Conservation (phyloP, 2,888 invertebrate species). For the Alviniconcha strummeri region DNA sequence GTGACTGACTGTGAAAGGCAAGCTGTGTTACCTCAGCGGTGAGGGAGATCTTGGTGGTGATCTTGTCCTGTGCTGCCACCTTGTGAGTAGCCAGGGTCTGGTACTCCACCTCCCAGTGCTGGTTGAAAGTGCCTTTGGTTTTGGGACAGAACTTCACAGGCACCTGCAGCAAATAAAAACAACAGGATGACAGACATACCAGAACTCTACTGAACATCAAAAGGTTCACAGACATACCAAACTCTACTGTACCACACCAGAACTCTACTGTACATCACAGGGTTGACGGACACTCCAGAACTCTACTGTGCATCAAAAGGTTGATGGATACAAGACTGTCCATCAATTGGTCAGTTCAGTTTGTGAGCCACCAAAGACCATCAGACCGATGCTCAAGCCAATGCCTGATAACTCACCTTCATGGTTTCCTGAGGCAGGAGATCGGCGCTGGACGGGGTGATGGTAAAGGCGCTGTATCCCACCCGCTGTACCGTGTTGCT, state of each 20-base stretch:
- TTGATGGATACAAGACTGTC: too few relatives aligned
- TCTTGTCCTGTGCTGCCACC: not conserved
- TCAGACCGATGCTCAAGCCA: too few relatives aligned
- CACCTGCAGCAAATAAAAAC: constrained; percentile 46
- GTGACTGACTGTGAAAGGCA: too few relatives aligned
- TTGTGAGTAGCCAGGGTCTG: constrained; percentile 21
- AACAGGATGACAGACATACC: not conserved
- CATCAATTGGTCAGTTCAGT: too few relatives aligned
- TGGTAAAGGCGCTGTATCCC: constrained; percentile 58
- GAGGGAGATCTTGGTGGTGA: constrained; percentile 16
- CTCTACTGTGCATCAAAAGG: too few relatives aligned
- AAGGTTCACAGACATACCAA: not conserved
- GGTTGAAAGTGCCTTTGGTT: constrained; percentile 57
- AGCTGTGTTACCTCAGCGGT: constrained; percentile 24
- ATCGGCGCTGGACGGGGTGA: constrained; percentile 46
- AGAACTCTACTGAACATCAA: not conserved
- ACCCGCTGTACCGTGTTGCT: constrained; percentile 54
- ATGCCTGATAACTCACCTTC: constrained; percentile 44
- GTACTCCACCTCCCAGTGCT: constrained; percentile 61
- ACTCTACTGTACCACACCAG: too few relatives aligned
- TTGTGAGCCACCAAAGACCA: too few relatives aligned
- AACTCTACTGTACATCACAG: too few relatives aligned
- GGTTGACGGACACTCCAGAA: too few relatives aligned
- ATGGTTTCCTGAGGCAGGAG: constrained; percentile 44
- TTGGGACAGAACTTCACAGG: constrained; percentile 57